A percentile compares a stretch with the other conserved stretches of the same genome.
These are phyloP conservation scores for Amniataba percoides DNA, from an alignment of 2,797 vertebrate species.

Conservation along the genomic window DNA sequence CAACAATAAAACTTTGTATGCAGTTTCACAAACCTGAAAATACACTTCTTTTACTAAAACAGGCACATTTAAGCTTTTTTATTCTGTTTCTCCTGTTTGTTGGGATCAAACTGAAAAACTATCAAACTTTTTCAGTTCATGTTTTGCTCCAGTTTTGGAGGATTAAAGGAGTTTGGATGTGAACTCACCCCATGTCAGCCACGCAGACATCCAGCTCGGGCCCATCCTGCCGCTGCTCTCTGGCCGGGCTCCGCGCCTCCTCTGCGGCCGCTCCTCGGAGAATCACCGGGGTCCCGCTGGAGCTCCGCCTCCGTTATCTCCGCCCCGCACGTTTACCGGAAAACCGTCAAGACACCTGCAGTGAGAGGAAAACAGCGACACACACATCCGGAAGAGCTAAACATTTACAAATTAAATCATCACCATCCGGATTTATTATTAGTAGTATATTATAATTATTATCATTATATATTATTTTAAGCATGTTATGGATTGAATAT, in stretches of 20 bases:
- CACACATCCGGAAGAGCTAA: background rate
- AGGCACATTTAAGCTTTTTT: background rate
- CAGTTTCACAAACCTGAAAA: background rate
- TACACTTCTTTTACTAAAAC: rapidly evolving
- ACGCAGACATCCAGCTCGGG: conserved; percentile 24
- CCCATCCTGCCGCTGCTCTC: conserved; percentile 5
- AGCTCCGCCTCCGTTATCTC: conserved; percentile 50
- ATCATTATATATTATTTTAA: background rate
- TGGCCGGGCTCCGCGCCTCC: background rate
- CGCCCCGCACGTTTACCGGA: conserved; percentile 49
- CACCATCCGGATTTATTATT: too few species aligned
- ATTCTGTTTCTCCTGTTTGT: background rate
- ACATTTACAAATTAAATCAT: background rate
- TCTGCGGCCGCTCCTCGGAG: conserved; percentile 5
- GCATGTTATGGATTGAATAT: background rate
- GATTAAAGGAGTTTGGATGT: background rate
- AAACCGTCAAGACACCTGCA: background rate
- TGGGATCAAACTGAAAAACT: background rate
- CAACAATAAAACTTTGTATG: background rate
- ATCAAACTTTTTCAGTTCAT: too few species aligned
- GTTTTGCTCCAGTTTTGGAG: background rate
- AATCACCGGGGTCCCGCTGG: background rate
- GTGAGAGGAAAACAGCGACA: rapidly evolving
- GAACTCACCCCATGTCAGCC: conserved; percentile 62
- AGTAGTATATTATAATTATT: too few species aligned